Percentiles rank a stretch among this genome's conserved stretches.
These are phyloP conservation scores for Pantelozetes paolii DNA, from an alignment of 2,888 invertebrate genomes.

Conservation along the genomic window DNA sequence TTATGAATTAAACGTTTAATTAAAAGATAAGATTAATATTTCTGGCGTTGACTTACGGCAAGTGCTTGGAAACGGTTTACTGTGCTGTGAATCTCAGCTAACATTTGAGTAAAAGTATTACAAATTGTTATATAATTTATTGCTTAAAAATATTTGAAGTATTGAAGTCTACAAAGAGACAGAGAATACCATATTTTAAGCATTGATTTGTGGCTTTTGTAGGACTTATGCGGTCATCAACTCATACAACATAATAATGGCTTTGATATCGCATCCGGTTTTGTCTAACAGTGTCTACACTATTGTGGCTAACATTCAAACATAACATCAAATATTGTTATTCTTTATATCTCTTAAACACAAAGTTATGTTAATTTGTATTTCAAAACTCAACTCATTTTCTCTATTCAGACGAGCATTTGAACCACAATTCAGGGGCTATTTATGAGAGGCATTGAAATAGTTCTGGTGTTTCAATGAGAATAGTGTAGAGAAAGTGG, in stretches of 20 bases:
- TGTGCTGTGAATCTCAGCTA: not conserved
- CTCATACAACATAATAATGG: not conserved
- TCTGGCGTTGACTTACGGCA: not conserved
- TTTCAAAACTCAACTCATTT: too few species aligned
- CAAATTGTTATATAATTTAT: not conserved
- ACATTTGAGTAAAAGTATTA: not conserved
- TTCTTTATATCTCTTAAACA: too few species aligned
- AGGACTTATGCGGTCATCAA: slow-evolving; percentile 11
- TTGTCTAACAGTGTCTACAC: not conserved
- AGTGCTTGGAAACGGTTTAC: not conserved
- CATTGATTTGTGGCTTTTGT: not conserved
- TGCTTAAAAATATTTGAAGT: not conserved
- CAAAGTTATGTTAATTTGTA: too few species aligned
- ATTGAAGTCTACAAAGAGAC: not conserved
- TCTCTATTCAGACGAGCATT: too few species aligned
- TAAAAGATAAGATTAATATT: slow-evolving; percentile 9
- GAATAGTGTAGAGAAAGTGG: not conserved
- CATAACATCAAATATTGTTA: too few species aligned
- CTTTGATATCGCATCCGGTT: not conserved
- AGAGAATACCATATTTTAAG: not conserved
- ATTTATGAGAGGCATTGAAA: not conserved
- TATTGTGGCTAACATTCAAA: too few species aligned
- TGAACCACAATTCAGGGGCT: too few species aligned
- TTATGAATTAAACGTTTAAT: slow-evolving; percentile 10
- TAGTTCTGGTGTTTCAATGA: not conserved